phyloP scores from a whole-genome alignment of 2,113 vertebrate genomes.

The Ictidomys tridecemlineatus region DNA sequence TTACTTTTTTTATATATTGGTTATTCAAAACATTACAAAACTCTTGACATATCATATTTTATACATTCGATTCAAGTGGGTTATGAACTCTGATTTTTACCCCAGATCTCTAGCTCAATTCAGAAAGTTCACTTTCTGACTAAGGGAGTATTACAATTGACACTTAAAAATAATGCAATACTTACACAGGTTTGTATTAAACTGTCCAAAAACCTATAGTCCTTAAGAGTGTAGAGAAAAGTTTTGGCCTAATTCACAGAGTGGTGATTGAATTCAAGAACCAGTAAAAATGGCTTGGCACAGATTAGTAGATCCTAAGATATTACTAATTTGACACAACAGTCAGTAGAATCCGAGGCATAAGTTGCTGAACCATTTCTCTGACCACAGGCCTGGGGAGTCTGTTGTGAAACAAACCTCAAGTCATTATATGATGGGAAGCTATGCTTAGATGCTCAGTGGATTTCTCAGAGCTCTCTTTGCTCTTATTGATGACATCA shows the following conservation, averaged over 20 bases:
- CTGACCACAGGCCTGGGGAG: background rate
- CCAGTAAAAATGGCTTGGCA: background rate
- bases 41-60: too few species aligned
- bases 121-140: constrained; percentile 11
- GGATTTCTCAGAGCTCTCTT: background rate
- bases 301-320: background rate
- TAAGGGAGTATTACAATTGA: background rate
- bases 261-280: background rate
- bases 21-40: too few species aligned
- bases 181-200: background rate
- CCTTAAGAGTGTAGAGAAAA: background rate
- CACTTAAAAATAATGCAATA: background rate
- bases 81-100: too few species aligned
- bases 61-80: too few species aligned
- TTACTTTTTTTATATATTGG: too few species aligned
- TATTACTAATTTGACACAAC: background rate
- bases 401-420: background rate
- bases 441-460: background rate
- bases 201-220: background rate
- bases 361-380: background rate
- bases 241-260: background rate
- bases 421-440: background rate
- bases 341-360: background rate
- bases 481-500: background rate
- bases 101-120: background rate